Base-by-base conservation (phyloP, 1,140 invertebrate species). In the Ridgeia piscesae region DNA sequence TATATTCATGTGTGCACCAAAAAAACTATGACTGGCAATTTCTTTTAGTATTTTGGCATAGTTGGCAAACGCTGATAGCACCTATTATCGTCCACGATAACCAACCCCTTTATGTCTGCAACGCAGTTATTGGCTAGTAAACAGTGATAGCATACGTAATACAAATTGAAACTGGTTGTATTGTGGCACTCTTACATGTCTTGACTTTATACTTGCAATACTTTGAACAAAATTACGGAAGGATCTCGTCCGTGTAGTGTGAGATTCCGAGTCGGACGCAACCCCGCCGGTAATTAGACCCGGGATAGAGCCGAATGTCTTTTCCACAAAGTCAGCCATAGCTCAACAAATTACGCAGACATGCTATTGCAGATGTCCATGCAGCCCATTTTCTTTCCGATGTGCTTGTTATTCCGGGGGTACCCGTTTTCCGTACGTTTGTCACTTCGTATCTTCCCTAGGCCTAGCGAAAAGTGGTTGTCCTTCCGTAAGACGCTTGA, bases 241-340 rank as follows among this genome's bases (percentile, higher is more conserved):
- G 89, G 89, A 11, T 90, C 89, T 34, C 14, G 34, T 90, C 11
- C 89, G 34, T 42, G 34, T 4, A 34, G 34, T 27, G 17, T 8
- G 34, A 17, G 34, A 34, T 90, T 90, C 89, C 89, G 9, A 77
- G 58, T 77, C 89, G 35, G 89, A 42, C 35, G 31, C 89, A 34
- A n/a, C 17, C n/a, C 89, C 89, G 34, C 89, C 89, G n/a, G 35
- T 42, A 14, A 90, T 34, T 14, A 90, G 89, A 34, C 89, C 34
- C 89, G 89, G 89, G 2, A 90, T 34, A 17, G 89, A 34, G 89
- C 34, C 33, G 11, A 90, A n/a, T 42, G 89, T 90, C 89, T 42
- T 90, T n/a, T 90, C 89, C 31, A 90, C 11, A 90, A 90, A 34
- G 31, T 90, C 89, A 90, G 89, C 31, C 89, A 90, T 90, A 27